Base-by-base conservation (phyloP, 2,113 vertebrate genomes). In the Muntiacus reevesi region DNA sequence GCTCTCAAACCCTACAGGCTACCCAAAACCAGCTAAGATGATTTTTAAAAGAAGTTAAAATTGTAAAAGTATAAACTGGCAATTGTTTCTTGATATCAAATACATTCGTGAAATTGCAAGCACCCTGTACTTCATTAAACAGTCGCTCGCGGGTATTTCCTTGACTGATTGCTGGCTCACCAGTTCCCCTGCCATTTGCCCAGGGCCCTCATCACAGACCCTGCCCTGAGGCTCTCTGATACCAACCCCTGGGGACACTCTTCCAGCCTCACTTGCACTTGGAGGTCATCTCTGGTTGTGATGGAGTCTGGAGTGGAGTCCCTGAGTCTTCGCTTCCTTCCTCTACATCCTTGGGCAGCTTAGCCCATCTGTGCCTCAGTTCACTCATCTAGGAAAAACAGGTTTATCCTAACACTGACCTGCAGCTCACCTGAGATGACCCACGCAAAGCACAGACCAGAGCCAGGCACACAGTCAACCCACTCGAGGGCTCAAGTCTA, bases 21-120 rank as follows among this genome's bases (percentile, higher is more conserved):
- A 28, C 33, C 74, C 28, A 12, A 43, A 43, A 95, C 55, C 27
- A 71, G 84, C 89, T 50, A 82, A 36, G 25, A 76, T 67, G 9
- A 57, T n/a, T 79, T 94, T 84, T 89, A 6, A 60, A 60, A 84
- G 67, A 96, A 11, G 40, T 45, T 15, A 67, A 54, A 60, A 82
- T 74, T 79, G 40, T n/a, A 7, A 54, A 92, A 82, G 19, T 33
- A 57, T 67, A 52, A 64, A 55, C 86, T 71, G 33, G 21, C 23
- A 13, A 55, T 60, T 52, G 83, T 78, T 54, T 47, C 57, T 84
- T n/a, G 43, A n/a, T 45, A 64, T 52, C 5, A 52, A 57, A 87
- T 10, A 64, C 12, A 47, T 55, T 16, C 2, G 19, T 25, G 55
- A 92, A 40, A 59, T 7, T 17, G 89, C 54, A 64, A 40, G 89